phyloP scores from a whole-genome alignment of 2,797 vertebrate species.

The Phalanger gymnotis region DNA sequence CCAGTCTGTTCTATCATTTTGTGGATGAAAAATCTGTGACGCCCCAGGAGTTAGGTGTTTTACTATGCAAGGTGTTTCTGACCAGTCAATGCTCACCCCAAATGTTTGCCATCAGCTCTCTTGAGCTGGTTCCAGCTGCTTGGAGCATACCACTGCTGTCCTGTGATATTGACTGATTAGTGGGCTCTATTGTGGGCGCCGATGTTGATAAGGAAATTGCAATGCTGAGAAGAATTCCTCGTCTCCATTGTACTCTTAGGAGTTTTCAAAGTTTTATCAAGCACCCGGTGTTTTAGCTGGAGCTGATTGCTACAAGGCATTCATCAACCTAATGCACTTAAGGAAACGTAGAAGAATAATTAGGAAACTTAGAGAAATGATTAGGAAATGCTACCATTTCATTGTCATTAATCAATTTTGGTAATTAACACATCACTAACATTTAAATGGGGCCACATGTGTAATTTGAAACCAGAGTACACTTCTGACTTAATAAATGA shows the following conservation, averaged over 20 bases:
- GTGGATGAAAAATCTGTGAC: background rate
- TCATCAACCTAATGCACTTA: constrained; percentile 36
- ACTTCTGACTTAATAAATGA: constrained; percentile 25
- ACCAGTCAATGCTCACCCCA: background rate
- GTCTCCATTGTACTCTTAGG: background rate
- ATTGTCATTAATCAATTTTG: constrained; percentile 34
- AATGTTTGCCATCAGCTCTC: background rate
- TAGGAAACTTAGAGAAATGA: constrained; percentile 22
- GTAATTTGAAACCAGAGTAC: constrained; percentile 15
- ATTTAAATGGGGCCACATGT: constrained; percentile 37
- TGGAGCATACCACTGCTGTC: background rate
- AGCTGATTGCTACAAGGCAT: background rate
- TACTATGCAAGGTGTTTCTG: background rate
- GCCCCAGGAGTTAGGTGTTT: background rate
- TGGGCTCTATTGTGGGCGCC: background rate
- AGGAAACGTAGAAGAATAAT: constrained; percentile 32
- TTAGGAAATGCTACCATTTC: constrained; percentile 25
- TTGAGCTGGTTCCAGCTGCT: constrained; percentile 14
- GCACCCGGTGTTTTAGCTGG: background rate
- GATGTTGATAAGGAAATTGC: constrained; percentile 19
- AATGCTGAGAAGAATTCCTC: background rate
- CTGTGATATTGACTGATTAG: background rate
- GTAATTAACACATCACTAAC: constrained; percentile 35
- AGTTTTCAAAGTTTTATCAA: background rate
- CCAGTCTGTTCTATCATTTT: background rate